Base-by-base conservation (phyloP, 2,888 invertebrate genomes). In the Junonia oenone region DNA sequence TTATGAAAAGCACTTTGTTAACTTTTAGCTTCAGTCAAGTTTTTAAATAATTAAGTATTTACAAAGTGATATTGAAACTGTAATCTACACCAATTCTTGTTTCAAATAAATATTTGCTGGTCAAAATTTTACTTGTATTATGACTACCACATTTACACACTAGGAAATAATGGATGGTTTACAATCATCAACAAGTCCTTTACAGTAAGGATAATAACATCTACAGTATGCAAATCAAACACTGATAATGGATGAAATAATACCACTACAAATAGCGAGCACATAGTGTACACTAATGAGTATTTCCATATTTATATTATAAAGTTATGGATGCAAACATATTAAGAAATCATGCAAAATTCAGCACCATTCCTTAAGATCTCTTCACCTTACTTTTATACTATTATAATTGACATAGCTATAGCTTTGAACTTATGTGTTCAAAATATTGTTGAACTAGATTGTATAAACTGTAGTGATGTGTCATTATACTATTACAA, bases 401-500 rank as follows among this genome's bases (percentile, higher is more conserved):
- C 53, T 59, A 62, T 55, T 22, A 52, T 68, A 68, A 68, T 68
- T 67, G 68, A 68, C 68, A 52, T 58, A 58, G 45, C 62, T 59
- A 53, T 57, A 52, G 46, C 46, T 56, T 49, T 51, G 51, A 57
- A 58, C 13, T 48, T 51, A 56, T 27, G 51, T 48, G 45, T 52
- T 43, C 33, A 48, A 45, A 66, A 55, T 55, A 27, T 47, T 47
- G 33, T 49, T 38, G 37, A 50, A 45, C 37, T 50, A 37, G 47
- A 15, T 37, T 55, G 27, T 66, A 66, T 43, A 40, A 48, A 40
- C 31, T 17, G 19, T 13, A 43, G 14, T 49, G 53, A 54, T 54
- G 22, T 52, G 50, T 48, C 51, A n/a, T 45, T 55, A 33, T 26
- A 38, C 14, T 59, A 76, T 93, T 94, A 97, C 74, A 98, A 92